phyloP scores from a whole-genome alignment of 2,113 vertebrate genomes.

The Jacana jacana region DNA sequence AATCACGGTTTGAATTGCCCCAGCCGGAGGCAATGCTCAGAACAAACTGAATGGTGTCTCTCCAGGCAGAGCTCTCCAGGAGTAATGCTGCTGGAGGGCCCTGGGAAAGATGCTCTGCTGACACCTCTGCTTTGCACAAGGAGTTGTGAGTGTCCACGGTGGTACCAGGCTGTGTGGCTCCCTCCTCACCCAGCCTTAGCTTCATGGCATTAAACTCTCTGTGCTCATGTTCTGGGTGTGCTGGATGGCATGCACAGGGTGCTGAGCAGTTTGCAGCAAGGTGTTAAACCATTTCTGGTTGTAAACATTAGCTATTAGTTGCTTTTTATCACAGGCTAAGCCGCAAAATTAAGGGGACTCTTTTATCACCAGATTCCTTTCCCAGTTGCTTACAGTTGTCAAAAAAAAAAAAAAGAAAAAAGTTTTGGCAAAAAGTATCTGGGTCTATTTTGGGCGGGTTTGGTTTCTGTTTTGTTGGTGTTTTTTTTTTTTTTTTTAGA shows the following conservation, averaged over 20 bases:
- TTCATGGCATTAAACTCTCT: background rate
- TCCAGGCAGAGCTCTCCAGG: background rate
- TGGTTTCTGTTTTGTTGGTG: too few relatives aligned
- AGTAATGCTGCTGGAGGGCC: background rate
- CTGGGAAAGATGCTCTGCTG: background rate
- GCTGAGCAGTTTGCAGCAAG: background rate
- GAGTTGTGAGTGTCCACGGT: background rate
- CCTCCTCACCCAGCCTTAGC: background rate
- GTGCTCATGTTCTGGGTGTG: background rate
- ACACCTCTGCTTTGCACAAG: background rate
- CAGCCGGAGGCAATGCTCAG: background rate
- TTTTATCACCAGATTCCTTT: background rate
- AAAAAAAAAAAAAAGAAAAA: background rate
- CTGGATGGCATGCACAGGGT: background rate
- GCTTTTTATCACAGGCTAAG: background rate
- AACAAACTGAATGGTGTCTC: background rate
- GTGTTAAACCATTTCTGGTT: background rate
- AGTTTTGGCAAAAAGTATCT: background rate
- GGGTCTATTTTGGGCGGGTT: too few relatives aligned
- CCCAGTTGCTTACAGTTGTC: background rate
- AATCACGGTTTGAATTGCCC: background rate
- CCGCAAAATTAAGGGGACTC: background rate
- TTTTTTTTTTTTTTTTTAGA: background rate
- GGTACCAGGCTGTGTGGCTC: background rate
- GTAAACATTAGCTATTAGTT: background rate